A percentile compares a stretch with the other conserved stretches of the same genome.
Conservation (phyloP, 2,113 vertebrate genomes). For the Engraulis encrasicolus region DNA sequence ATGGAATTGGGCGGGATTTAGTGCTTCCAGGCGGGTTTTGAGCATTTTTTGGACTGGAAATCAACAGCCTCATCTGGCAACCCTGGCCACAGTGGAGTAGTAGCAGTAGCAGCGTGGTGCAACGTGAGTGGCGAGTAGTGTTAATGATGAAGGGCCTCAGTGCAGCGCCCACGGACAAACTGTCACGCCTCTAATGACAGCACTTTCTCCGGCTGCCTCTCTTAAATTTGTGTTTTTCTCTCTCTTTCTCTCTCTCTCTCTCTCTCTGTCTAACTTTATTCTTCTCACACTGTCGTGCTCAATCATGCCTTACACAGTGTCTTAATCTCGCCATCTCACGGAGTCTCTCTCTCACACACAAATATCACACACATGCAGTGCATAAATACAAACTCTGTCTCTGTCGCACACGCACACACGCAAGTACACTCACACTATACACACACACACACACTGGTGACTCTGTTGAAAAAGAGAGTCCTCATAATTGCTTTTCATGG, state of each 20-base stretch:
- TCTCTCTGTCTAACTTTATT: no score
- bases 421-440: neutral
- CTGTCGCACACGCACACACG: neutral
- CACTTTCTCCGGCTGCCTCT: neutral
- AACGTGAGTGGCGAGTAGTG: slow-evolving; percentile 29
- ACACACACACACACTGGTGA: neutral
- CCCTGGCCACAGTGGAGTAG: no score
- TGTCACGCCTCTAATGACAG: slow-evolving; percentile 35
- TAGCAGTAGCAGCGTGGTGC: slow-evolving; percentile 12
- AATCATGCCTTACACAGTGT: neutral
- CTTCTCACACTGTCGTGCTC: neutral
- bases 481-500: neutral
- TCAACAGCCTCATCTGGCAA: no score
- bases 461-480: neutral
- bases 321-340: neutral
- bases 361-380: no score
- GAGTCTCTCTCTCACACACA: neutral
- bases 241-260: neutral
- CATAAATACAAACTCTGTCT: neutral
- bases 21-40: no score
- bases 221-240: neutral
- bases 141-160: slow-evolving; percentile 33
- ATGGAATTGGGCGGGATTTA: no score
- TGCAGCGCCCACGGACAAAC: slow-evolving; percentile 31
- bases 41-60: no score